Conservation (phyloP, 2,888 invertebrate genomes). For the Cantharis rustica region DNA sequence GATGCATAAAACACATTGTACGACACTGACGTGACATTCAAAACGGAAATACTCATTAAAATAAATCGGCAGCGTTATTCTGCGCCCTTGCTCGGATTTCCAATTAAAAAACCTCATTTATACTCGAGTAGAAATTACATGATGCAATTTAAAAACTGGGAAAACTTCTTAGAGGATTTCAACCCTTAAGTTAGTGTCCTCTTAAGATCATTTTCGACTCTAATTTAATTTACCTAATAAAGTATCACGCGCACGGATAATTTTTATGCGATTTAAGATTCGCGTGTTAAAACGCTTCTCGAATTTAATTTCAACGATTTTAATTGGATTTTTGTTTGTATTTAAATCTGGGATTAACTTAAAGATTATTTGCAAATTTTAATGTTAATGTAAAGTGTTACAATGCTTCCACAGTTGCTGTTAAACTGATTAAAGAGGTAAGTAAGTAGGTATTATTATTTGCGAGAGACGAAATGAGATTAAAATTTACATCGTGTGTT, state of each 20-base stretch:
- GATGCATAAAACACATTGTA: conserved; percentile 8
- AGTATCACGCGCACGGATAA: conserved; percentile 57
- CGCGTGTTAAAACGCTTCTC: conserved; percentile 55
- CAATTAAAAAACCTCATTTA: conserved; percentile 58
- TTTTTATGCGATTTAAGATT: conserved; percentile 57
- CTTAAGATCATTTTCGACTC: conserved; percentile 44
- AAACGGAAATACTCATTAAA: conserved; percentile 50
- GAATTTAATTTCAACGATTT: conserved; percentile 54
- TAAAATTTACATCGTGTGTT: neutral
- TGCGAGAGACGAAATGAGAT: neutral
- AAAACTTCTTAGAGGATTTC: conserved; percentile 42
- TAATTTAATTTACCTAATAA: conserved; percentile 49
- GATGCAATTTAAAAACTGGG: conserved; percentile 54
- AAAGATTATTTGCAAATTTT: conserved; percentile 45
- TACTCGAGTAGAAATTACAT: conserved; percentile 56
- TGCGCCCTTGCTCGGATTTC: conserved; percentile 51
- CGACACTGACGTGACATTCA: conserved; percentile 20
- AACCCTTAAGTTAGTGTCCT: conserved; percentile 42
- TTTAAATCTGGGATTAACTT: conserved; percentile 41
- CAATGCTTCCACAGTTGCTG: neutral
- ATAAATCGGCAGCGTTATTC: conserved; percentile 45
- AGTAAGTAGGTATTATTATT: neutral
- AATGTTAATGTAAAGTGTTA: conserved; percentile 35
- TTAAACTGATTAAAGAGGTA: neutral
- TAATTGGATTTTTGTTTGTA: conserved; percentile 56